Percentiles rank a stretch among this genome's conserved stretches.
Evolutionary conservation across 2,888 invertebrate species (phyloP).

Genomic region (Mesochorus sp.): DNA sequence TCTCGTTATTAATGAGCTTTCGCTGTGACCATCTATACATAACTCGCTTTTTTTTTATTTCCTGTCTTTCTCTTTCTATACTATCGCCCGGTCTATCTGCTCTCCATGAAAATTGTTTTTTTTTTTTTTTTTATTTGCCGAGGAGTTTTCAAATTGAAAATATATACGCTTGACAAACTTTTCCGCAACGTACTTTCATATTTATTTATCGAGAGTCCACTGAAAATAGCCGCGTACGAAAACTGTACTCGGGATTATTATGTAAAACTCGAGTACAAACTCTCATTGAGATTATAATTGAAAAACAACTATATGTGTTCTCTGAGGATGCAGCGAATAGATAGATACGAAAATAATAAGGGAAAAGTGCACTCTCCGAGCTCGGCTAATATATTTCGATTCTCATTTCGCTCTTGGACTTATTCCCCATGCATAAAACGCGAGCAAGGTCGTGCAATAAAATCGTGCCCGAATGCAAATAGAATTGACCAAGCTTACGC

Average conservation of each 20-base stretch:
- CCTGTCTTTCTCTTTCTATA: background rate
- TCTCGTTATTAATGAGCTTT: constrained; percentile 60
- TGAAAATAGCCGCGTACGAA: background rate
- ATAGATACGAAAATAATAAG: background rate
- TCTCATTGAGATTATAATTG: background rate
- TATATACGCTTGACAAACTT: constrained; percentile 26
- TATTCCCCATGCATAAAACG: constrained; percentile 46
- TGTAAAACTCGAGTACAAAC: constrained; percentile 12
- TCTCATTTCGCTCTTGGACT: constrained; percentile 3
- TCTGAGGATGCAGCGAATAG: background rate
- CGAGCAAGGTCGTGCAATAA: constrained; percentile 58
- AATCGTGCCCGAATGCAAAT: constrained; percentile 41
- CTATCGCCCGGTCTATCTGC: constrained; percentile 27
- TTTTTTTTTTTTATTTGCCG: background rate
- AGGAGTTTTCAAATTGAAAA: constrained; percentile 39
- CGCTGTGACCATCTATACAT: constrained; percentile 25
- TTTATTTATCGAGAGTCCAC: constrained; percentile 38
- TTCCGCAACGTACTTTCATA: background rate
- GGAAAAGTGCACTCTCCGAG: too few relatives aligned
- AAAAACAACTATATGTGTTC: constrained; percentile 12
- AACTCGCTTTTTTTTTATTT: constrained; percentile 13
- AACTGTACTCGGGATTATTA: background rate
- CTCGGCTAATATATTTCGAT: too few relatives aligned
- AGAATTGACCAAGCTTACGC: constrained; percentile 23
- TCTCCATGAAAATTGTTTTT: constrained; percentile 39